Evolutionary conservation across 2,797 vertebrate genomes (phyloP), one percentile per base, ranked within the genome.

Genomic region (Basileuterus tristriatus): DNA sequence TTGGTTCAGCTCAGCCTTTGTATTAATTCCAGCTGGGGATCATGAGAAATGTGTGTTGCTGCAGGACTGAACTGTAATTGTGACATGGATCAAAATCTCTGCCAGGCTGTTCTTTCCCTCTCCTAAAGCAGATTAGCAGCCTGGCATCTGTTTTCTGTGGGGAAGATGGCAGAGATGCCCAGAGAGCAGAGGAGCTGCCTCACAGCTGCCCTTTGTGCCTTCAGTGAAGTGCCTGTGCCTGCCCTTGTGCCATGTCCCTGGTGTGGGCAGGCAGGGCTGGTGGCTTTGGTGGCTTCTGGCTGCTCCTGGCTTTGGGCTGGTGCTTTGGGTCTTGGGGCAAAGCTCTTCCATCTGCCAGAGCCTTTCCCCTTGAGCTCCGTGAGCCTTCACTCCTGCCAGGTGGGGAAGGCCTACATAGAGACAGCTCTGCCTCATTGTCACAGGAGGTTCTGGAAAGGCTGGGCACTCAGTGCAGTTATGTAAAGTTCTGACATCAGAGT

Each of bases 401-500:
- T 81, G 58, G 34, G 55, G 78, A n/a, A 81, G 71, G 34, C 27
- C 63, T 76, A 23, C 44, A 22, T 27, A 72, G 26, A 83, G 60
- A 50, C 39, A 81, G 16, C 23, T 81, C 46, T 68, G 23, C 43
- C 52, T 76, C 0, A 0, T 50, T 53, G 60, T 71, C 47, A 62
- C n/a, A n/a, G 64, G 13, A 60, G 58, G 65, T 27, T 90, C 68
- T 78, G 87, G 87, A 77, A 88, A 86, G 72, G 65, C 41, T 83
- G 62, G 63, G 23, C n/a, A 7, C 72, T 60, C 67, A 90, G 62
- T 43, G 43, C 43, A 81, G 65, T 78, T 93, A 89, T 86, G 91
- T 94, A 27, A 91, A 86, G 91, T 80, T 92, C 83, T 93, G 86
- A 89, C 47, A 74, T 94, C 74, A 92, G 63, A 74, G 20, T 94